phyloP scores from a whole-genome alignment of 2,797 vertebrate genomes.

The Acanthiza pusilla region DNA sequence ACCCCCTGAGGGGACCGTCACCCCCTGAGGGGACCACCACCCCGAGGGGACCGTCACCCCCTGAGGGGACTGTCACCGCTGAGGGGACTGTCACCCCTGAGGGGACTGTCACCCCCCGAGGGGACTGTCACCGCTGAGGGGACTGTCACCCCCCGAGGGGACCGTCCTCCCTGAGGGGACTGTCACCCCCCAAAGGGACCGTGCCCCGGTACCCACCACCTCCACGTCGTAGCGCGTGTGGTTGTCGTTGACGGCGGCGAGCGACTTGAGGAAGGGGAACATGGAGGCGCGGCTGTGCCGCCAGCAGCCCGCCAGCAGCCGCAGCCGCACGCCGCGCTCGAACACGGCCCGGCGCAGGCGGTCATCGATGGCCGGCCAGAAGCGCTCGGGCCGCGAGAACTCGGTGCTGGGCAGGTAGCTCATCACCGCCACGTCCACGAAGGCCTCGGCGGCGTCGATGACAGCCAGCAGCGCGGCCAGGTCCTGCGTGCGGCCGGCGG shows the following conservation, averaged over 20 bases:
- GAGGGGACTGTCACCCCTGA: too few species aligned
- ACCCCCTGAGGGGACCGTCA: too few species aligned
- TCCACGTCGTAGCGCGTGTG: slow-evolving; percentile 76
- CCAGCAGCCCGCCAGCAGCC: slow-evolving; percentile 88
- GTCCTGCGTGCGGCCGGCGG: background rate
- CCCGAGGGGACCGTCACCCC: too few species aligned
- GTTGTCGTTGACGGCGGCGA: slow-evolving; percentile 79
- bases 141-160: background rate
- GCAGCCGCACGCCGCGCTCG: slow-evolving; percentile 76
- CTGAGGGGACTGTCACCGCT: too few species aligned
- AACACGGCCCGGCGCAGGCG: slow-evolving; percentile 78
- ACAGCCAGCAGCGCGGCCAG: background rate
- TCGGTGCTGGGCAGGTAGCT: background rate
- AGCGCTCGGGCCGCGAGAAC: slow-evolving; percentile 56
- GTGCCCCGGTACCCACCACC: slow-evolving; percentile 76
- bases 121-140: too few species aligned
- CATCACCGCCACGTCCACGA: background rate
- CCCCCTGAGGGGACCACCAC: too few species aligned
- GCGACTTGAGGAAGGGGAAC: slow-evolving; percentile 86
- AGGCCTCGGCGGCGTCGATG: background rate
- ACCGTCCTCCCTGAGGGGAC: background rate
- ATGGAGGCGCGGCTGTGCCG: slow-evolving; percentile 74
- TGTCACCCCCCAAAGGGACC: background rate
- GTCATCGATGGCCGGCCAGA: slow-evolving; percentile 87
- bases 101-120: too few species aligned